phyloP scores from a whole-genome alignment of 1,140 invertebrate species.

The Drosophila kikkawai region DNA sequence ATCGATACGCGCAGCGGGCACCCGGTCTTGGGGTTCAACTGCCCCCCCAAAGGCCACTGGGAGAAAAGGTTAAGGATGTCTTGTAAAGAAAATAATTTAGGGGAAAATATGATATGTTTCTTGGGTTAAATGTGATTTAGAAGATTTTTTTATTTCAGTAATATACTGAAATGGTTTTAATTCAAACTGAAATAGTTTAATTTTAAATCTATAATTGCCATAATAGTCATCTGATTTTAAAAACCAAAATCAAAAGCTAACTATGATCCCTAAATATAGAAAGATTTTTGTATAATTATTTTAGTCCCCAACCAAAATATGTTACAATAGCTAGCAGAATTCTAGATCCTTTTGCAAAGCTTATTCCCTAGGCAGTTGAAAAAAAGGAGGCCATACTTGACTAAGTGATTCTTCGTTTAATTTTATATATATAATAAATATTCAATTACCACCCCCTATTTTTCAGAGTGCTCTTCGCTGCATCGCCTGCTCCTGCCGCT shows the following conservation, averaged over 20 bases:
- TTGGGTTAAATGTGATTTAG: not conserved
- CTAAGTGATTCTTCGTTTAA: not conserved
- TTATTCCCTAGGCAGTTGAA: not conserved
- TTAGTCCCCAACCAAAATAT: not conserved
- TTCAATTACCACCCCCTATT: not conserved
- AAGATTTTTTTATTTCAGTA: too few relatives aligned
- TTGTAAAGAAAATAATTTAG: not conserved
- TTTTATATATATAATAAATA: not conserved
- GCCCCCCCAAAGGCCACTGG: constrained; percentile 4
- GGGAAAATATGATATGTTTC: not conserved
- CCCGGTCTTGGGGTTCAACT: constrained; percentile 27
- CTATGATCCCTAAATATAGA: not conserved
- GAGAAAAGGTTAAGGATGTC: not conserved
- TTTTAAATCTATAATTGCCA: not conserved
- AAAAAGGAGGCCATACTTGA: not conserved
- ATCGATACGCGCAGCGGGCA: constrained; percentile 66
- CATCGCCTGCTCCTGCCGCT: constrained; percentile 34
- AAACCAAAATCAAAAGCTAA: not conserved
- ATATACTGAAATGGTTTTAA: not conserved
- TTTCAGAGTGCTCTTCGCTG: constrained; percentile 1
- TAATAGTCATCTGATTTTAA: not conserved
- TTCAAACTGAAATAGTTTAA: not conserved
- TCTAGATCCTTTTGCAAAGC: not conserved
- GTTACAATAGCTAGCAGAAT: not conserved
- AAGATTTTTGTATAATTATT: not conserved